Evolutionary conservation across 2,888 invertebrate genomes (phyloP).

Genomic region (Argyresthia albistria): DNA sequence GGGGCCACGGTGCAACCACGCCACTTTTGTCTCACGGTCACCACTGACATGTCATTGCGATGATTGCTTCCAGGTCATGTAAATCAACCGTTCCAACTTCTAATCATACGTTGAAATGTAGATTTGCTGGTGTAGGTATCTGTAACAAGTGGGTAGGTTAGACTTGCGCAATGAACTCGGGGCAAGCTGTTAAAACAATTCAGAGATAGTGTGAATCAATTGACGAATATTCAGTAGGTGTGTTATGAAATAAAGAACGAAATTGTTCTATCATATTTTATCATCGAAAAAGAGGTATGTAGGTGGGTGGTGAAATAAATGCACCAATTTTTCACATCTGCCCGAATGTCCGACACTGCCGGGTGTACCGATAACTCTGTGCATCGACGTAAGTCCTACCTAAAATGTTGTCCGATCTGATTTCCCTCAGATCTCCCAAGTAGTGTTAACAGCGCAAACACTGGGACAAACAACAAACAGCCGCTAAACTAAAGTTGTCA

Average conservation of each 20-base stretch:
- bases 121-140: not conserved
- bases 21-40: slow-evolving; percentile 50
- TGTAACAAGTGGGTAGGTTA: no score
- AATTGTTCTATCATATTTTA: no score
- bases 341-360: no score
- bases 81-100: slow-evolving; percentile 27
- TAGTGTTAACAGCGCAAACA: slow-evolving; percentile 30
- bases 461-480: slow-evolving; percentile 20
- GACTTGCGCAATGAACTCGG: no score
- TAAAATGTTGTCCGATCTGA: not conserved
- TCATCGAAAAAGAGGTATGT: no score
- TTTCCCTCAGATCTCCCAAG: not conserved
- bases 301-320: no score
- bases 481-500: slow-evolving; percentile 42
- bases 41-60: slow-evolving; percentile 54
- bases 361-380: no score
- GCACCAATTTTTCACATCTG: no score
- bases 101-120: slow-evolving; percentile 28
- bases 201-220: not conserved
- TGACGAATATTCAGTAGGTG: no score
- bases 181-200: no score
- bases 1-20: slow-evolving; percentile 24
- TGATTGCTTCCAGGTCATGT: slow-evolving; percentile 32
- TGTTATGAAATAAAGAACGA: no score
- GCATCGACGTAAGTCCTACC: no score